phyloP scores from a whole-genome alignment of 2,113 vertebrate species.

The Antechinus stuartii region DNA sequence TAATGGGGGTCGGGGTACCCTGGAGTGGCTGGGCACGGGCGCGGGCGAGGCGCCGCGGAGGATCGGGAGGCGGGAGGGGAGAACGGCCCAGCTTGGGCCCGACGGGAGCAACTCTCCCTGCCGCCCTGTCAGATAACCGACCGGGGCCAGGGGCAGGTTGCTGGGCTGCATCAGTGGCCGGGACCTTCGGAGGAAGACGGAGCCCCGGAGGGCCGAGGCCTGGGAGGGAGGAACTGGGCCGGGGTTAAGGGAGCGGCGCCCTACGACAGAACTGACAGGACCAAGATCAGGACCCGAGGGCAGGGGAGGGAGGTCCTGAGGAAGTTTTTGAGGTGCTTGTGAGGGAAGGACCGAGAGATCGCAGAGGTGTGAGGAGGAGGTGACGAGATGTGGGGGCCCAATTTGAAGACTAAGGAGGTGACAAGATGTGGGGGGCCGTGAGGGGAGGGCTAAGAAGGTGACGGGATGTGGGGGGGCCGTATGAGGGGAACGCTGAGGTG shows the following conservation, averaged over 20 bases:
- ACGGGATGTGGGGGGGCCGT: accelerated
- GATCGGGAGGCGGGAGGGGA: too few species aligned
- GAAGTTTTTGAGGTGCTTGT: not conserved
- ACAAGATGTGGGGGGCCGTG: conserved; percentile 7
- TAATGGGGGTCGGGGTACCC: not conserved
- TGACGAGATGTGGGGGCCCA: not conserved
- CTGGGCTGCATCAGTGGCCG: not conserved
- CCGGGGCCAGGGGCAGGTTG: not conserved
- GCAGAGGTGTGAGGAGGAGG: not conserved
- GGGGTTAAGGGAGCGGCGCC: not conserved
- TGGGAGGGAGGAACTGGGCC: not conserved
- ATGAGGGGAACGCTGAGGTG: not conserved
- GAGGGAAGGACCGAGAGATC: not conserved
- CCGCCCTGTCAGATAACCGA: not conserved
- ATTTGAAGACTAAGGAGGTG: not conserved
- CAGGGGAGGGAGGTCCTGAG: not conserved
- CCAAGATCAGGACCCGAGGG: not conserved
- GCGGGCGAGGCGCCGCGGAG: not conserved
- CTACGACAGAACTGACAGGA: not conserved
- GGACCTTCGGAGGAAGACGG: not conserved
- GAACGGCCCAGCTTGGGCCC: not conserved
- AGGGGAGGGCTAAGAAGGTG: not conserved
- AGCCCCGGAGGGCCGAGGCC: not conserved
- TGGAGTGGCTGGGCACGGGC: not conserved
- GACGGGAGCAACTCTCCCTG: not conserved